Conservation (phyloP, 2,113 vertebrate species). For the Corythaeola cristata region DNA sequence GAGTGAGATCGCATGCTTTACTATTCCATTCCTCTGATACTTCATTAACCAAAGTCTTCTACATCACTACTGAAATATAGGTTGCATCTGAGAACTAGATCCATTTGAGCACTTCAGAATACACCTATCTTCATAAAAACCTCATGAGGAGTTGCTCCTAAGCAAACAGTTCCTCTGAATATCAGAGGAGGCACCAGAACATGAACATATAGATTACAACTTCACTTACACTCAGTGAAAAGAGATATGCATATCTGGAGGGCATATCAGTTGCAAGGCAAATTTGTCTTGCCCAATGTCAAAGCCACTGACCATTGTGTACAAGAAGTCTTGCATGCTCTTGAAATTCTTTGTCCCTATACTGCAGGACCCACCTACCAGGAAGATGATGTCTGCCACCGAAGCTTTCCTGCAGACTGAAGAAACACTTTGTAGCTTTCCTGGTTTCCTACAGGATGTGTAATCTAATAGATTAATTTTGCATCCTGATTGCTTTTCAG, state of each 20-base stretch:
- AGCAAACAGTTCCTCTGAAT: not conserved
- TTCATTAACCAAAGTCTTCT: not conserved
- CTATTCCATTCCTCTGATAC: not conserved
- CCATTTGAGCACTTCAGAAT: not conserved
- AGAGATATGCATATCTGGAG: not conserved
- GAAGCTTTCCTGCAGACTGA: slow-evolving; percentile 57
- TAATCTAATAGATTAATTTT: not conserved
- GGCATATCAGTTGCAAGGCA: not conserved
- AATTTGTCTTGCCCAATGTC: slow-evolving; percentile 34
- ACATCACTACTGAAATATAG: not conserved
- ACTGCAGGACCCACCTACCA: slow-evolving; percentile 60
- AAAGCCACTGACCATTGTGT: slow-evolving; percentile 33
- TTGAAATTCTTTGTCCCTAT: not conserved
- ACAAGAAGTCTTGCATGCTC: slow-evolving; percentile 40
- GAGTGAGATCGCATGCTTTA: not conserved
- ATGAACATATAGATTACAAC: not conserved
- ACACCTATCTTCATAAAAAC: not conserved
- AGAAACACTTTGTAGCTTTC: not conserved
- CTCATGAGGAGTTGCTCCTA: not conserved
- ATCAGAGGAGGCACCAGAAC: not conserved
- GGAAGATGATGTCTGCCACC: slow-evolving; percentile 59
- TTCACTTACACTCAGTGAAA: not conserved
- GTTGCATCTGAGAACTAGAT: not conserved
- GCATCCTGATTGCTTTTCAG: not conserved
- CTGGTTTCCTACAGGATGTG: not conserved